Percentiles rank a stretch among this genome's conserved stretches.
These are phyloP conservation scores for Catharus fuscescens DNA, from an alignment of 2,113 vertebrate genomes.

Conservation along the genomic window DNA sequence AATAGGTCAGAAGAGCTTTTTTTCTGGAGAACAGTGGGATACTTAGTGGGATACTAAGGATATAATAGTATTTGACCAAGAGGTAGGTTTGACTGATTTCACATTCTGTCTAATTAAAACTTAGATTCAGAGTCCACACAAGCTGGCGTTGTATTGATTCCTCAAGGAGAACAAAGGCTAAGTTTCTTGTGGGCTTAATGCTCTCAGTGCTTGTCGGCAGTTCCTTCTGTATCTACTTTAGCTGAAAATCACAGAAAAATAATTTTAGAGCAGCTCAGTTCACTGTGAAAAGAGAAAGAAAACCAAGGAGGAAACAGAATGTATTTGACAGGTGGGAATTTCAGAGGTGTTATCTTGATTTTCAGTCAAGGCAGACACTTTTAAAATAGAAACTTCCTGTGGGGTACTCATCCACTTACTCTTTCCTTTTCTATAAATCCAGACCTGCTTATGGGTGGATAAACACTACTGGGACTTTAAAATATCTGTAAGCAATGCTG, in stretches of 20 bases:
- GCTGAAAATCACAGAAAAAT: background rate
- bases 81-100: conserved; percentile 46
- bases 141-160: background rate
- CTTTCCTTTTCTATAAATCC: background rate
- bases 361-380: background rate
- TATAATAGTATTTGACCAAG: conserved; percentile 35
- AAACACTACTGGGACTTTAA: background rate
- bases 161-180: background rate
- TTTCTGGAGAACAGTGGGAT: conserved; percentile 24
- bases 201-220: background rate
- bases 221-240: background rate
- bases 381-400: background rate
- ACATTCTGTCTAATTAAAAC: conserved; percentile 14
- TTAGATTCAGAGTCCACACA: background rate
- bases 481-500: background rate
- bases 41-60: background rate
- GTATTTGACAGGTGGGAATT: background rate
- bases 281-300: background rate
- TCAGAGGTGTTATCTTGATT: background rate
- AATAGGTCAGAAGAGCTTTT: conserved; percentile 11
- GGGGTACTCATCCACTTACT: background rate
- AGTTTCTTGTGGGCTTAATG: background rate
- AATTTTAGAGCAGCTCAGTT: background rate
- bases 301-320: background rate
- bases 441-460: background rate